Base-by-base conservation (phyloP, 2,113 vertebrate species). In the Cynopterus brachyotis region DNA sequence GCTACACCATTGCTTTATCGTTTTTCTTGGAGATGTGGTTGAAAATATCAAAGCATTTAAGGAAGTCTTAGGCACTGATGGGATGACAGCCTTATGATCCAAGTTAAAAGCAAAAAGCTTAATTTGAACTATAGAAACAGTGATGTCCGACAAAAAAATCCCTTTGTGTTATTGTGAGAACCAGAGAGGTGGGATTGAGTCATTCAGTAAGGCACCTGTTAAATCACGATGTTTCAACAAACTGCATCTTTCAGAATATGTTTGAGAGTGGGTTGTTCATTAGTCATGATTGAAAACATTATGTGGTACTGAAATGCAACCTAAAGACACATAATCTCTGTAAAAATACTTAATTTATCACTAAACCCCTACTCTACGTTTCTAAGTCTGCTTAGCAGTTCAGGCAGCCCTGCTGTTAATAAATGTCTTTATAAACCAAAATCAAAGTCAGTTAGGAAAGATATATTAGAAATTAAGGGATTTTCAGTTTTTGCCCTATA, bases 221-320 rank as follows among this genome's bases (percentile, higher is more conserved):
- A 89, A 76, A 37, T 70, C 40, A 66, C 6, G 1, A 40, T 45
- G 35, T 95, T 94, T 91, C 32, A 80, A 80, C 32, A 80, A 91
- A 78, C 45, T 82, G 6, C 80, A 26, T 37, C 40, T 80, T 94
- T 94, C 53, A 42, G 60, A 66, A 66, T 91, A 66, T 59, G 24
- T 76, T 37, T 55, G 45, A 88, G 62, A 95, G 70, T 85, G 17
- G 67, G 86, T 19, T 89, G 37, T 89, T 93, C 67, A 55, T 96
- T 89, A 93, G 72, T 72, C 86, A 86, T 93, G 70, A 67, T 72
- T 91, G 35, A 78, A 92, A 91, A 53, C 22, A 59, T 32, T 73
- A 59, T 32, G 12, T 59, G 70, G 30, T 53, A 32, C 37, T n/a
- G 26, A 94, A 84, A 89, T 91, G 28, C 5, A 64, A 32, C 4